A percentile compares a stretch with the other conserved stretches of the same genome.
Conservation (phyloP, 2,888 invertebrate species). For the Teinopalpus imperialis region DNA sequence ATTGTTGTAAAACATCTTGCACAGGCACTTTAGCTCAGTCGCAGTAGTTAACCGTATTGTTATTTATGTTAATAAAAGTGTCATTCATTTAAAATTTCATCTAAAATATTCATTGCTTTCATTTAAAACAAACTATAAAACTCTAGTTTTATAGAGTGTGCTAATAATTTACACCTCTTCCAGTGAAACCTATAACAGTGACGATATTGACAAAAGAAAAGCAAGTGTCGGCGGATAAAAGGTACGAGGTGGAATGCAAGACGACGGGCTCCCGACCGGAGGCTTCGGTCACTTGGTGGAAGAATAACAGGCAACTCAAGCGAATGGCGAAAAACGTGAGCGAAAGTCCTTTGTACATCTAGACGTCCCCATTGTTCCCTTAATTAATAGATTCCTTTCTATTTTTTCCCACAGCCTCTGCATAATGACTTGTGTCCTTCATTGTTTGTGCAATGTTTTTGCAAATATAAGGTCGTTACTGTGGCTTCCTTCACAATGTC, state of each 20-base stretch:
- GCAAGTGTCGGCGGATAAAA: slow-evolving; percentile 91
- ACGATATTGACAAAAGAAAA: slow-evolving; percentile 92
- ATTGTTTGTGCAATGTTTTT: slow-evolving; percentile 32
- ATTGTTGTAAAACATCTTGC: no score
- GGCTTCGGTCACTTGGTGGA: slow-evolving; percentile 95
- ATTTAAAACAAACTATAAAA: no score
- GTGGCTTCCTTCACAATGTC: slow-evolving; percentile 21
- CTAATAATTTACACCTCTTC: no score
- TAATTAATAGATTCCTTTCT: slow-evolving; percentile 67
- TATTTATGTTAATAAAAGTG: no score
- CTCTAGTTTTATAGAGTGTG: no score
- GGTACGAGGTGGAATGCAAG: slow-evolving; percentile 93
- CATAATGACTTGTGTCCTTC: slow-evolving; percentile 38
- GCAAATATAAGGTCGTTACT: slow-evolving; percentile 27
- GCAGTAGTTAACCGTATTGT: no score
- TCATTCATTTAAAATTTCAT: no score
- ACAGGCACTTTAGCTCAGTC: no score
- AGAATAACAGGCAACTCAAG: slow-evolving; percentile 90
- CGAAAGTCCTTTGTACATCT: slow-evolving; percentile 42
- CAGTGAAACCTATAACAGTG: slow-evolving; percentile 93
- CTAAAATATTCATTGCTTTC: no score
- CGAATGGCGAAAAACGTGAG: slow-evolving; percentile 90
- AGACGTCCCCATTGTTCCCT: slow-evolving; percentile 47
- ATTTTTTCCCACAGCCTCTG: slow-evolving; percentile 38
- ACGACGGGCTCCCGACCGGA: slow-evolving; percentile 93